A percentile compares a stretch with the other conserved stretches of the same genome.
phyloP scores from a whole-genome alignment of 2,113 vertebrate species.

The Paramormyrops kingsleyae region DNA sequence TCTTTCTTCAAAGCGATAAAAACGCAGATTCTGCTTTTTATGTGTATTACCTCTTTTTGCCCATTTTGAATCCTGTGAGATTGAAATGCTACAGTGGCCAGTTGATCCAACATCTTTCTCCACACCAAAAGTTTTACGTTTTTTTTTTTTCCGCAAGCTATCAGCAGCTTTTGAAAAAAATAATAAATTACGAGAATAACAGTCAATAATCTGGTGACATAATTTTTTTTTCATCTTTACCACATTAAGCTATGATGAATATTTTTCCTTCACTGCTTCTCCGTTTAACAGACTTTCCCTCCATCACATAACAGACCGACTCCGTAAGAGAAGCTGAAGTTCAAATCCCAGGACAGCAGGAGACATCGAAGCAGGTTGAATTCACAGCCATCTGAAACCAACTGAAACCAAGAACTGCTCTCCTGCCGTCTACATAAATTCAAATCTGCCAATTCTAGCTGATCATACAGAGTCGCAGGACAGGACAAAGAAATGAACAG shows the following conservation, averaged over 20 bases:
- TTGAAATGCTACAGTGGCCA: not conserved
- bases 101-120: not conserved
- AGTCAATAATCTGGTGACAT: not conserved
- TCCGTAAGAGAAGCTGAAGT: not conserved
- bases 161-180: not conserved
- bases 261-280: not conserved
- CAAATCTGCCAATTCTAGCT: not conserved
- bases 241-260: not conserved
- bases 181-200: not conserved
- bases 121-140: not conserved
- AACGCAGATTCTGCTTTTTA: not conserved
- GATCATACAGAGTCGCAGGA: not conserved
- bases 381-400: not conserved
- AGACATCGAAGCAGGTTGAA: not conserved
- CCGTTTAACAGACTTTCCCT: not conserved
- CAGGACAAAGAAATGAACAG: not conserved
- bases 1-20: not conserved
- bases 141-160: not conserved
- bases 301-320: not conserved
- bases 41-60: not conserved
- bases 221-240: not conserved
- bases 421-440: not conserved
- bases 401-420: not conserved
- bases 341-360: not conserved
- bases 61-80: not conserved